These are phyloP conservation scores for Chlamydotis undulata DNA, from an alignment of 2,113 vertebrate species.

Conservation along the genomic window DNA sequence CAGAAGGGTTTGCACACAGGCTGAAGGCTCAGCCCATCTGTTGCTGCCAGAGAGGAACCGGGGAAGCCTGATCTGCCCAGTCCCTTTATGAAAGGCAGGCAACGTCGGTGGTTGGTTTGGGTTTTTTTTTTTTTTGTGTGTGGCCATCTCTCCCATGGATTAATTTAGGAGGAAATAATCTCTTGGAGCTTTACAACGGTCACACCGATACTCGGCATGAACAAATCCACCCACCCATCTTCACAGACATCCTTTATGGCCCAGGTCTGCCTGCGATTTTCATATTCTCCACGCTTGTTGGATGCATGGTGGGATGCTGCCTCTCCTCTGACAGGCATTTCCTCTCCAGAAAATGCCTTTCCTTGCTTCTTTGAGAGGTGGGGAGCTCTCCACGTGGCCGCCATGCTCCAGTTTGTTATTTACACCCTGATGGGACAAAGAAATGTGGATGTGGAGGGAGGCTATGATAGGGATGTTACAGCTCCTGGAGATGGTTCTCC, in stretches of 20 bases:
- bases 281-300: not conserved
- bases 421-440: not conserved
- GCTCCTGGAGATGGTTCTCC: fast-evolving
- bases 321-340: not conserved
- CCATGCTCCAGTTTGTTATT: fast-evolving
- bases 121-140: not conserved
- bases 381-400: not conserved
- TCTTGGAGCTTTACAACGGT: not conserved
- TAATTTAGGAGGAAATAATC: not conserved
- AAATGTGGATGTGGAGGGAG: not conserved
- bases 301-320: fast-evolving
- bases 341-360: not conserved
- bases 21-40: not conserved
- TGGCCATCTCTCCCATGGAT: not conserved
- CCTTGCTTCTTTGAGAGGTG: not conserved
- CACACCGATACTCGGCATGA: not conserved
- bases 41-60: not conserved
- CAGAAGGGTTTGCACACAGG: not conserved
- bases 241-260: not conserved
- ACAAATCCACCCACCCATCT: not conserved
- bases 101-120: not conserved
- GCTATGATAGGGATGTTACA: not conserved
- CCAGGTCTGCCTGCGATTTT: fast-evolving
- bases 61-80: not conserved
- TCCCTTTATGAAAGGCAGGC: not conserved